phyloP scores from a whole-genome alignment of 2,113 vertebrate species.

The human region GRCh38 chr3:127719501-127720000 shows the following conservation, averaged over 20 bases:
- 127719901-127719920: background rate
- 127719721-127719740: background rate
- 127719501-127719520: background rate
- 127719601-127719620: background rate
- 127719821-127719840: background rate
- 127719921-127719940: background rate
- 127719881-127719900: background rate
- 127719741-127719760: background rate
- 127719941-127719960: background rate
- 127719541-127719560: background rate
- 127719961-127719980: background rate
- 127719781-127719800: background rate
- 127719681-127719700: background rate
- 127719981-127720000: background rate
- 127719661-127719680: background rate
- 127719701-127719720: background rate
- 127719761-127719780: background rate
- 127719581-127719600: fast-evolving
- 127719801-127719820: background rate
- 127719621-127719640: background rate
- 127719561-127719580: background rate
- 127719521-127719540: background rate
- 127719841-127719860: background rate
- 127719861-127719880: background rate
- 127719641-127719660: background rate